Base-by-base conservation (phyloP, 2,797 vertebrate species). In the Gymnopithys bicolor region DNA sequence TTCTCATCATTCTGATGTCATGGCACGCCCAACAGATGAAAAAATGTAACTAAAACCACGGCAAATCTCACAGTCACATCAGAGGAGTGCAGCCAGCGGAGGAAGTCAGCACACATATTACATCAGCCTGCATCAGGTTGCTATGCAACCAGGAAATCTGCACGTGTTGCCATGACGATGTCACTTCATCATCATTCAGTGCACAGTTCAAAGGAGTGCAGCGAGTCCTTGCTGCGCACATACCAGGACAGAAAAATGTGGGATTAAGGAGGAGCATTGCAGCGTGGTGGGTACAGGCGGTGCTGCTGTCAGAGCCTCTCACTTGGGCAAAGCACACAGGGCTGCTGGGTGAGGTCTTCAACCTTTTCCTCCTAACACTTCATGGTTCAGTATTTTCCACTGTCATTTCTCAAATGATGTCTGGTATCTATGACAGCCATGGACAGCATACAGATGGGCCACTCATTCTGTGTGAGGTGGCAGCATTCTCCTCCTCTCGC, bases 101-200 rank as follows among this genome's bases (percentile, higher is more conserved):
- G 90, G 95, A 94, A 93, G 62, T 51, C 76, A 84, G 84, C 93
- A 51, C 30, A 6, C 14, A 1, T 56, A 93, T 97, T 69, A 94
- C 94, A 93, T 96, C 95, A 96, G 93, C 85, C 92, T 60, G 91
- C 96, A 88, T 70, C 32, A 2, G 24, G 95, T 97, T 92, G 49
- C 97, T 88, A 93, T 6, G 97, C 88, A 52, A 97, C 96, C 81
- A 58, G 82, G 82, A 93, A 79, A 95, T 94, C 95, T 91, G 94
- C 95, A 87, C 75, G 41, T 89, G 97, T 98, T 97, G 97, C 97
- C 97, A 98, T 98, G 96, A 95, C 93, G 62, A 98, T 95, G 94
- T 94, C 95, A 93, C 94, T 90, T 96, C 95, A 96, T 97, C 91
- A 13, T 53, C 95, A 94, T 96, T 95, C 95, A 9, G 71, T 8